phyloP scores from a whole-genome alignment of 2,888 invertebrate genomes.

The Nymphalis urticae region DNA sequence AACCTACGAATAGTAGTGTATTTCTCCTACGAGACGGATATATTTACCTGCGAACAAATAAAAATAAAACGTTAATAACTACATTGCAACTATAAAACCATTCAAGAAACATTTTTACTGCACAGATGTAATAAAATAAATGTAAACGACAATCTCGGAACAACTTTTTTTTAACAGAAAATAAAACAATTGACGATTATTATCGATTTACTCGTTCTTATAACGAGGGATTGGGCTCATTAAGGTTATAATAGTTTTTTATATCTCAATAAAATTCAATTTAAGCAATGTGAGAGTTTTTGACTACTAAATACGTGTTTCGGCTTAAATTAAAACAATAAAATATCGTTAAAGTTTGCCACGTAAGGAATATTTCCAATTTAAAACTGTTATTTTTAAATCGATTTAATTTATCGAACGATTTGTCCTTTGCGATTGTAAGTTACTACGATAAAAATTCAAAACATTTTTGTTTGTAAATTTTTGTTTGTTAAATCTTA shows the following conservation, averaged over 20 bases:
- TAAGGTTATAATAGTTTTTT: slow-evolving; percentile 25
- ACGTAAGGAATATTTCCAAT: neutral
- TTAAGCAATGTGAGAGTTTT: slow-evolving; percentile 9
- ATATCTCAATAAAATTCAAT: slow-evolving; percentile 12
- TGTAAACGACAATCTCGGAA: slow-evolving; percentile 39
- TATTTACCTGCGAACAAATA: slow-evolving; percentile 55
- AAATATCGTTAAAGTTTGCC: neutral
- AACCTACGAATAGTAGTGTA: neutral
- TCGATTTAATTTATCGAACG: no score
- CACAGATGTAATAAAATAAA: slow-evolving; percentile 42
- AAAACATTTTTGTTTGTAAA: slow-evolving; percentile 28
- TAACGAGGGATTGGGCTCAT: slow-evolving; percentile 29
- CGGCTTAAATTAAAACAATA: neutral
- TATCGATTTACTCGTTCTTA: slow-evolving; percentile 35
- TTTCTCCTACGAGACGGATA: slow-evolving; percentile 25
- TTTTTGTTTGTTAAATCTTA: slow-evolving; percentile 34
- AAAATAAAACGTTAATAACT: slow-evolving; percentile 46
- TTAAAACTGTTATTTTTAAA: no score
- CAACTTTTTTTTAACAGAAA: slow-evolving; percentile 33
- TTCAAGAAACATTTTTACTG: slow-evolving; percentile 45
- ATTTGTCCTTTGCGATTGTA: neutral
- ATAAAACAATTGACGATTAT: slow-evolving; percentile 36
- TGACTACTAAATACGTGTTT: neutral
- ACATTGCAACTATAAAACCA: slow-evolving; percentile 44
- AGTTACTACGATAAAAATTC: slow-evolving; percentile 1